These are phyloP conservation scores for Cremastobaeus sp. DNA, from an alignment of 2,888 invertebrate genomes.

Conservation along the genomic window DNA sequence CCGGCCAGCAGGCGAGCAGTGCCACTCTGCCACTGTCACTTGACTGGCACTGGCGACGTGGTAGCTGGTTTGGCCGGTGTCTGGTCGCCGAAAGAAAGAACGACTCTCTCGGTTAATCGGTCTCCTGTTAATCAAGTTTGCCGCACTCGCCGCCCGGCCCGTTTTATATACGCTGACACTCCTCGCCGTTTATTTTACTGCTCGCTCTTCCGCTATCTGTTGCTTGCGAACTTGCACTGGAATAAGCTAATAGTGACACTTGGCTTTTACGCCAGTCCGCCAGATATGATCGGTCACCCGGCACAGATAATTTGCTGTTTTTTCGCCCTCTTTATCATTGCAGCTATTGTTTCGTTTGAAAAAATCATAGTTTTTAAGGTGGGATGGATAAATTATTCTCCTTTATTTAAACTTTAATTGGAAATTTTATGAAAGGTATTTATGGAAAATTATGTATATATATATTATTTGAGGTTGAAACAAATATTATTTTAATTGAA, in stretches of 20 bases:
- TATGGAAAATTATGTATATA: no score
- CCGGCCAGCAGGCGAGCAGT: neutral
- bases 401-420: no score
- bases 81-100: constrained; percentile 33
- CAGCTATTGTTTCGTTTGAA: constrained; percentile 25
- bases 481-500: no score
- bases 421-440: no score
- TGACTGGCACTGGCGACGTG: constrained; percentile 3
- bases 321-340: constrained; percentile 13
- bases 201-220: constrained; percentile 56
- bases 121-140: constrained; percentile 55
- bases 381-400: no score
- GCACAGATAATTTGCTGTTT: constrained; percentile 31
- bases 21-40: constrained; percentile 7
- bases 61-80: constrained; percentile 38
- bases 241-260: constrained; percentile 44
- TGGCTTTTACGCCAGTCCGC: constrained; percentile 16
- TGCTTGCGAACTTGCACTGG: constrained; percentile 44
- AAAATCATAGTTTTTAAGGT: no score
- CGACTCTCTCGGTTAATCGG: constrained; percentile 45
- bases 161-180: constrained; percentile 46
- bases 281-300: constrained; percentile 24
- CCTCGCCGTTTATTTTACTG: constrained; percentile 52
- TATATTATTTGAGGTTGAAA: no score
- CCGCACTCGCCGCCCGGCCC: constrained; percentile 31